Evolutionary conservation across 2,888 invertebrate genomes (phyloP), one percentile per base, ranked within the genome.

Genomic region (Pardosa pseudoannulata): DNA sequence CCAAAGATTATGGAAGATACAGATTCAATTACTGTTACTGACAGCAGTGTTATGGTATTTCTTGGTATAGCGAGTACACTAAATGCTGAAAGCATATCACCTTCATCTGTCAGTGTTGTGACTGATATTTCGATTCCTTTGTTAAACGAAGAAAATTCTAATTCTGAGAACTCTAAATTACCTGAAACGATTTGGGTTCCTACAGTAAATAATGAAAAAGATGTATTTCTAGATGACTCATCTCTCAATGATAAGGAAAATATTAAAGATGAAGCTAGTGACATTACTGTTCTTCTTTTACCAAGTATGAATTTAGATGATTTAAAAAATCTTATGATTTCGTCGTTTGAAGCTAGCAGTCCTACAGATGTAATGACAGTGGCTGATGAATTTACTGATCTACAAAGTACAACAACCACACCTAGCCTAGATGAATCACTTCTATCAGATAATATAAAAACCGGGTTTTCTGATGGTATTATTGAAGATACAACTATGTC

Each of bases 41-140:
- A 36, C 5, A 82, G 56, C 19, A 32, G 75, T 16, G 75, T 82
- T 23, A 64, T 75, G 75, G 41, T 82, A 27, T 82, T 75, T 32
- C 64, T 75, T 16, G 81, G 81, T 29, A 71, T 82, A 31, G 75
- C 81, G 7, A 75, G 81, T 31, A 82, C 81, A 9, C 36, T 75
- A 9, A 19, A 23, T 11, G 1, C 3, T 6, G 23, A 23, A 1
- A 23, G 23, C 7, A 46, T 46, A 11, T 16, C 56, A 11, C 19
- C 23, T 56, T 56, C 56, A 3, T 36, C 36, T 7, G 36, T 36
- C 36, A 36, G 9, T 36, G 36, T 9, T 7, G 5, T 36, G 36
- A 5, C 9, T 36, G 36, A 36, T 5, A 7, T 36, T 5, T 36
- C 36, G 9, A 36, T 5, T 36, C 5, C 36, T 5, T 5, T 7